Evolutionary conservation across 1,140 invertebrate species (phyloP).

Genomic region (Phymastichus coffea): DNA sequence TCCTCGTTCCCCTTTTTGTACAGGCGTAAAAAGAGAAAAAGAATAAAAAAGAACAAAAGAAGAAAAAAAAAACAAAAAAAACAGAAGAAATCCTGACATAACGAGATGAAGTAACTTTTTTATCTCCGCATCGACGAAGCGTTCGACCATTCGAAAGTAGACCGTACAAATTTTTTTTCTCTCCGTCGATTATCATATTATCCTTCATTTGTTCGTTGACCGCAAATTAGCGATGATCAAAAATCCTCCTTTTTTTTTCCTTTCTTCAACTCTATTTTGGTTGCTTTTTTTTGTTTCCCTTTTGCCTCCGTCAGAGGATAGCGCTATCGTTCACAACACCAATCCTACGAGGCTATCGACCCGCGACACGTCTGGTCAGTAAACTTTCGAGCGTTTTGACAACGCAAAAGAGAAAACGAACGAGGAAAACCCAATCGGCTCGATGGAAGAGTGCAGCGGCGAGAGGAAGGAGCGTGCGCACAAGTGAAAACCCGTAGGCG

Average conservation of each 20-base stretch:
- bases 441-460: too few relatives aligned
- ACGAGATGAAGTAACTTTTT: constrained; percentile 23
- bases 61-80: too few relatives aligned
- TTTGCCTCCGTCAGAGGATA: background rate
- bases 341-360: too few relatives aligned
- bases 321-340: too few relatives aligned
- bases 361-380: too few relatives aligned
- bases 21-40: constrained; percentile 18
- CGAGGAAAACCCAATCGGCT: too few relatives aligned
- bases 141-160: constrained; percentile 24
- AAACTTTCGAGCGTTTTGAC: too few relatives aligned
- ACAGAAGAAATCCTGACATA: too few relatives aligned
- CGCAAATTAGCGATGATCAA: background rate
- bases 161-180: constrained; percentile 9
- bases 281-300: background rate
- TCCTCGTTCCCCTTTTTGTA: constrained; percentile 21
- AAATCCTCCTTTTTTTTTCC: background rate
- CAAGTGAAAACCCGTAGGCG: too few relatives aligned
- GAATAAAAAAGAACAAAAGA: too few relatives aligned
- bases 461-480: too few relatives aligned
- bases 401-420: too few relatives aligned
- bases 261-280: background rate
- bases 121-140: constrained; percentile 14
- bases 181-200: background rate
- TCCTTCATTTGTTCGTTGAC: background rate